Conservation (phyloP, 2,888 invertebrate species). For the Esperia sulphurella region DNA sequence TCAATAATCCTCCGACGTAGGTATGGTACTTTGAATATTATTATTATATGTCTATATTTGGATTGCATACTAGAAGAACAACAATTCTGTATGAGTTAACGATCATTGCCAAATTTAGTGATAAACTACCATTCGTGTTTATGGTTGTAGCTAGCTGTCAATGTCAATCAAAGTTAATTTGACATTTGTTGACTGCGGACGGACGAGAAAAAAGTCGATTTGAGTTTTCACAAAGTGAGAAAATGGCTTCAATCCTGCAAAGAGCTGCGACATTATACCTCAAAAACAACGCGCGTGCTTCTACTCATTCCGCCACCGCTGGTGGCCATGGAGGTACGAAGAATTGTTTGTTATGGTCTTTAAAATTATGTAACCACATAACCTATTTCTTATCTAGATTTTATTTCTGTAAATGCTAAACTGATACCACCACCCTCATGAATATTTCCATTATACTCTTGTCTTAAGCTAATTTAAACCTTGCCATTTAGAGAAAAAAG, state of each 20-base stretch:
- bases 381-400: constrained; percentile 50
- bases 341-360: constrained; percentile 16
- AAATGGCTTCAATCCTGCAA: constrained; percentile 71
- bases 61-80: too few relatives aligned
- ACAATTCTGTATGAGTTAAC: too few relatives aligned
- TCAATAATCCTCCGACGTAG: too few relatives aligned
- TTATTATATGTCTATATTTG: too few relatives aligned
- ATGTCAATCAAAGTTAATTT: neutral
- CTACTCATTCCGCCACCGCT: constrained; percentile 61
- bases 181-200: constrained; percentile 1
- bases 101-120: too few relatives aligned
- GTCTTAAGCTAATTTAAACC: too few relatives aligned
- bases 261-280: constrained; percentile 67
- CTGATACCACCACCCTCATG: too few relatives aligned
- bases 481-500: too few relatives aligned
- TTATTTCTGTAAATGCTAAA: neutral
- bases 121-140: too few relatives aligned
- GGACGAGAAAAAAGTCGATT: neutral
- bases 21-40: too few relatives aligned
- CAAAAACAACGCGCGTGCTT: constrained; percentile 61
- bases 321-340: constrained; percentile 67
- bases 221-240: constrained; percentile 17
- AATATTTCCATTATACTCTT: too few relatives aligned
- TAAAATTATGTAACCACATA: constrained; percentile 69
- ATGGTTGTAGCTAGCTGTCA: neutral